Evolutionary conservation across 2,888 invertebrate genomes (phyloP), one percentile per base, ranked within the genome.

Genomic region (Lymantria dispar): DNA sequence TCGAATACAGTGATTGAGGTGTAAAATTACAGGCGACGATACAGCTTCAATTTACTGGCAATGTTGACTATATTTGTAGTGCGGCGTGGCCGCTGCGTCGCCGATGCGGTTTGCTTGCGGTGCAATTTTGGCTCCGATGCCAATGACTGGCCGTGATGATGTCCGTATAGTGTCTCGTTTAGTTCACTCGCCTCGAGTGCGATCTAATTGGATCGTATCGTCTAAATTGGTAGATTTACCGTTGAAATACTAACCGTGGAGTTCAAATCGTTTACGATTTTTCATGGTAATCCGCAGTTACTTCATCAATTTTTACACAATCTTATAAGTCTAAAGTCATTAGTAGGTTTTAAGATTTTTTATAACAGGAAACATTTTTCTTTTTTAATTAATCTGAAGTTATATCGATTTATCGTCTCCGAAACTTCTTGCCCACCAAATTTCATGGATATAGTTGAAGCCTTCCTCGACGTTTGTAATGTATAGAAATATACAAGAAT

Each of bases 91-190:
- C 29, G 49, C 33, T 30, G 49, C 49, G 45, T 45, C 33, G 2
- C 43, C 52, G 50, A 45, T 54, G 64, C 58, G 62, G 52, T 55
- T 22, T 44, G 49, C 47, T 52, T 47, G 64, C 60, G 64, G 60
- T 48, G 46, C 47, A 47, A 59, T 58, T 50, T 58, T 56, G 44
- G 31, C 49, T 54, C 12, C 33, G 38, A 42, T 50, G 47, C 44
- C 55, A 64, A 54, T 62, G 59, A 64, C 62, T 64, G 60, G 22
- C 39, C 43, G 45, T 52, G 56, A 62, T 72, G 67, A 64, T 52
- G 51, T 11, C 31, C 42, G 36, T 15, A 14, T 51, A 41, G 37
- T 45, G 62, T 48, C 33, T 29, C 52, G 60, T 65, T 65, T 54
- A 59, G 45, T 47, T 48, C 46, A 53, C 49, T 50, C 33, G 15